phyloP scores from a whole-genome alignment of 2,888 invertebrate species.

The Ennomos quercinarius region DNA sequence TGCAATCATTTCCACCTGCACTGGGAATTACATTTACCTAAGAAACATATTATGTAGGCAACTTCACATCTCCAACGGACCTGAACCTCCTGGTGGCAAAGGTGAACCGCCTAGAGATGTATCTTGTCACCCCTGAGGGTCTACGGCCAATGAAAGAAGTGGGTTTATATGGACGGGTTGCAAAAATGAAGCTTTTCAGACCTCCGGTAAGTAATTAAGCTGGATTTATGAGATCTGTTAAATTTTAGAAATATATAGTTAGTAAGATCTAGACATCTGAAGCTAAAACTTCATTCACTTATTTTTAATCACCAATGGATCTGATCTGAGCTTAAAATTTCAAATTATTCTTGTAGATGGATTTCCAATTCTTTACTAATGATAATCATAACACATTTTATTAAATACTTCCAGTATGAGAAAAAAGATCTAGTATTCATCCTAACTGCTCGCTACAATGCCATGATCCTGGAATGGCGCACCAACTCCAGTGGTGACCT shows the following conservation, averaged over 20 bases:
- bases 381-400: background rate
- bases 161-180: constrained; percentile 96
- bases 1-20: too few species aligned
- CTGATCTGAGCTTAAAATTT: too few species aligned
- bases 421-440: constrained; percentile 97
- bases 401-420: constrained; percentile 88
- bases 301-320: background rate
- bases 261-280: too few species aligned
- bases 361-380: too few species aligned
- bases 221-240: too few species aligned
- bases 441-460: constrained; percentile 97
- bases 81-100: constrained; percentile 98
- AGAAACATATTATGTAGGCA: constrained; percentile 87
- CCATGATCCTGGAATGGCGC: constrained; percentile 97
- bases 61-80: constrained; percentile 97
- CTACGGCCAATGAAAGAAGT: constrained; percentile 97
- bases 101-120: constrained; percentile 97
- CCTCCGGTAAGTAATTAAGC: constrained; percentile 88
- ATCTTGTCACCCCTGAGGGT: constrained; percentile 98
- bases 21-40: too few species aligned
- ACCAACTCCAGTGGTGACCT: constrained; percentile 90
- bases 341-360: too few species aligned
- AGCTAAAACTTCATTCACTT: background rate
- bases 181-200: constrained; percentile 97
- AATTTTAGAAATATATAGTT: too few species aligned